Conservation (phyloP, 1,140 invertebrate genomes). For the Polypedilum pembai region DNA sequence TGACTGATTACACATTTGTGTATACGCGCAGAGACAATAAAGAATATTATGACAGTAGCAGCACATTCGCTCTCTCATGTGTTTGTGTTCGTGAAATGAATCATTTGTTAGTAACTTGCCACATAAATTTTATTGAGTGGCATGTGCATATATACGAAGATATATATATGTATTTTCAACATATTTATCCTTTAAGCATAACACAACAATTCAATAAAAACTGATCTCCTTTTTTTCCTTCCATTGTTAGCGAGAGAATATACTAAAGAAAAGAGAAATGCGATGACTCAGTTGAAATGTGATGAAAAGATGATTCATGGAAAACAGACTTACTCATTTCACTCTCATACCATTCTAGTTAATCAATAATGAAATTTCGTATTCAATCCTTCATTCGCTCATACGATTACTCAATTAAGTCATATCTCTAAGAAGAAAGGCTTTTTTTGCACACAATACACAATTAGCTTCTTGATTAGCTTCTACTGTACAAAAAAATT, state of each 20-base stretch:
- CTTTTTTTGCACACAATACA: too few relatives aligned
- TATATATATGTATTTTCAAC: too few relatives aligned
- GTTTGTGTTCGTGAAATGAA: not conserved
- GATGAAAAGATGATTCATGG: not conserved
- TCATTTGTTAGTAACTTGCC: not conserved
- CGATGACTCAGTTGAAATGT: not conserved
- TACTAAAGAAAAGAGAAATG: not conserved
- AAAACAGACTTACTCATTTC: not conserved
- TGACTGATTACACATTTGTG: slow-evolving; percentile 1
- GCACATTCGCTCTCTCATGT: not conserved
- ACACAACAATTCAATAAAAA: not conserved
- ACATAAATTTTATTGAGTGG: not conserved
- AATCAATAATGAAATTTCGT: not conserved
- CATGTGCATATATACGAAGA: slow-evolving; percentile 6
- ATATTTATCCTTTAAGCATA: not conserved
- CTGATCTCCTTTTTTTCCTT: not conserved
- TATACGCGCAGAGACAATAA: not conserved
- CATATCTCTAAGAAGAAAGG: too few relatives aligned
- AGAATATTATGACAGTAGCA: not conserved
- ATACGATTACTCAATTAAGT: too few relatives aligned
- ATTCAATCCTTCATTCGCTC: too few relatives aligned
- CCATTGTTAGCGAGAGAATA: not conserved
- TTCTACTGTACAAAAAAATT: too few relatives aligned
- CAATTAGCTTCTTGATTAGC: too few relatives aligned
- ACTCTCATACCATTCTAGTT: not conserved